Conservation (phyloP, 2,113 vertebrate species). For the Cercocebus atys region DNA sequence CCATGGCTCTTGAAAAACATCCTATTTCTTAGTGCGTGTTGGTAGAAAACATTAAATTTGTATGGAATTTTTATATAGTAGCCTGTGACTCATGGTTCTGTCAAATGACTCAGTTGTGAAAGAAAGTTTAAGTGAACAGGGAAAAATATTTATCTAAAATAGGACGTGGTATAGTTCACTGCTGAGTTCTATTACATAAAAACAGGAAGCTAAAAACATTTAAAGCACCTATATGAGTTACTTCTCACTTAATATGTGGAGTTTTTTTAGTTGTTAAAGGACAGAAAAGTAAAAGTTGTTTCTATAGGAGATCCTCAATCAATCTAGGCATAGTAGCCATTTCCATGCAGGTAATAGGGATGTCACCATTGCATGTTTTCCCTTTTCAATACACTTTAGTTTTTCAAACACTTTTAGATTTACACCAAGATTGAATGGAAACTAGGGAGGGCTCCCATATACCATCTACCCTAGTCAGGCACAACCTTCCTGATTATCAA, state of each 20-base stretch:
- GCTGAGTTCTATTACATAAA: not conserved
- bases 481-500: too few relatives aligned
- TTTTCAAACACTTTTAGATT: not conserved
- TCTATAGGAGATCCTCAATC: not conserved
- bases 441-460: fast-evolving
- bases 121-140: not conserved
- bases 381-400: not conserved
- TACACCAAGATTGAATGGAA: not conserved
- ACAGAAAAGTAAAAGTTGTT: not conserved
- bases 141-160: not conserved
- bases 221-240: not conserved
- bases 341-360: not conserved
- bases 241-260: not conserved
- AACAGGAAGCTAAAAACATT: not conserved
- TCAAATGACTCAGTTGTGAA: not conserved
- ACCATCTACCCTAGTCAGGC: fast-evolving
- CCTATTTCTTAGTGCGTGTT: not conserved
- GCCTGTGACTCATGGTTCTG: not conserved
- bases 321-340: not conserved
- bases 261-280: not conserved
- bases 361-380: not conserved
- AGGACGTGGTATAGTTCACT: not conserved
- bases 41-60: not conserved
- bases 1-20: not conserved
- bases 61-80: not conserved